Evolutionary conservation across 2,888 invertebrate genomes (phyloP).

Genomic region (Lasiommata megera): DNA sequence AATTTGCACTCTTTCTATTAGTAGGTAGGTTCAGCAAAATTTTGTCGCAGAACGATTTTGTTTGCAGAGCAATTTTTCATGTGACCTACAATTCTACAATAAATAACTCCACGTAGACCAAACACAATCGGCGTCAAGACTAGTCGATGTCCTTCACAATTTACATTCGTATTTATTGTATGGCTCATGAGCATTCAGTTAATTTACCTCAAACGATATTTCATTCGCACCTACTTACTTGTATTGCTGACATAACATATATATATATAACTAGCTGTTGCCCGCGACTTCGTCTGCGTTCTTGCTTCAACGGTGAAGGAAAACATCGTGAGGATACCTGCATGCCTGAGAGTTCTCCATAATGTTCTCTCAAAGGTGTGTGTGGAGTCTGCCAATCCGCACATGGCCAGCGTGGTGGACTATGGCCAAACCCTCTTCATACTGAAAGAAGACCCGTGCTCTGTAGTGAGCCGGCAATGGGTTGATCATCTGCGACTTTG

Average conservation of each 20-base stretch:
- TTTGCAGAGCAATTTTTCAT: not conserved
- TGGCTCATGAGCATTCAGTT: constrained; percentile 5
- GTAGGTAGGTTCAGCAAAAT: not conserved
- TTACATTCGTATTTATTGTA: constrained; percentile 10
- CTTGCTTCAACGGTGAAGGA: no score
- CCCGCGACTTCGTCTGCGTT: no score
- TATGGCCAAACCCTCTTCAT: no score
- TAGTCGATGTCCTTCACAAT: constrained; percentile 3
- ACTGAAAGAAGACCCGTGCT: no score
- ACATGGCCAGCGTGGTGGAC: no score
- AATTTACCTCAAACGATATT: not conserved
- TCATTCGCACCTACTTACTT: not conserved
- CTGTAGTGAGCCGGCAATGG: not conserved
- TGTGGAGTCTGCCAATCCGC: no score
- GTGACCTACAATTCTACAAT: not conserved
- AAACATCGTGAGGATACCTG: no score
- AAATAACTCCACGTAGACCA: not conserved
- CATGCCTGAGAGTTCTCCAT: no score
- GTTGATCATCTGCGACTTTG: not conserved
- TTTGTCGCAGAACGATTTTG: not conserved
- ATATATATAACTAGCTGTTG: no score
- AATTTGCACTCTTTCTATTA: no score
- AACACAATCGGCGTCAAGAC: not conserved
- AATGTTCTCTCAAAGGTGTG: no score
- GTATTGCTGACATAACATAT: no score